Base-by-base conservation (phyloP, 2,797 vertebrate genomes). In the Tauraco hartlaubi region DNA sequence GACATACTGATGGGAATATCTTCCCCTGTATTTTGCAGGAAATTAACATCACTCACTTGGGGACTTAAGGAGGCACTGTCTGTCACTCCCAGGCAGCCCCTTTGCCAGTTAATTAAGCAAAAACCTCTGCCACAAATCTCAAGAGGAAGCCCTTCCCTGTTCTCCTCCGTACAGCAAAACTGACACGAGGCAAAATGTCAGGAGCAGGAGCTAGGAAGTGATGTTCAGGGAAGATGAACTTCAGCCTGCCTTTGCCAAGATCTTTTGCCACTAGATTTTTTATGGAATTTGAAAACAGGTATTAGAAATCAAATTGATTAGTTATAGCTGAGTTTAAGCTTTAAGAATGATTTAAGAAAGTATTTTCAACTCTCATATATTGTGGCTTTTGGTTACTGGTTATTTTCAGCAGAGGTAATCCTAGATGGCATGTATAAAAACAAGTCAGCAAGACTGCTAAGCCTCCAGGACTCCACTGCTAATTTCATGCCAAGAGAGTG, bases 21-120 rank as follows among this genome's bases (percentile, higher is more conserved):
- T 61, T 73, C 46, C 79, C 67, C 64, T 1, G 20, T 41, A 90
- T 79, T 94, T 94, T 85, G 71, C 90, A 94, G 92, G 94, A 97
- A 96, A 97, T 97, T 92, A 97, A 92, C 92, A 84, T 81, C 79
- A 76, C 81, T 92, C 19, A 85, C 83, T 88, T 48, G 46, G 84
- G 92, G 76, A 96, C 88, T 83, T 77, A 94, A 95, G 95, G 86
- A 97, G 76, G 90, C 82, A 94, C 83, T 91, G 59, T 81, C 94
- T 96, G 95, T 96, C 96, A 96, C 58, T 84, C 88, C 82, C 85
- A 81, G 77, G 43, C 80, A 83, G 67, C 44, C 52, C 69, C 91
- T 92, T 80, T 92, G 92, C 92, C 94, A 96, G 76, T 88, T 97
- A 97, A 97, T 97, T 95, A 97, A 94, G 79, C 68, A 94, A 85